These are phyloP conservation scores for Entomyzon cyanotis DNA, from an alignment of 2,113 vertebrate species.

Conservation along the genomic window DNA sequence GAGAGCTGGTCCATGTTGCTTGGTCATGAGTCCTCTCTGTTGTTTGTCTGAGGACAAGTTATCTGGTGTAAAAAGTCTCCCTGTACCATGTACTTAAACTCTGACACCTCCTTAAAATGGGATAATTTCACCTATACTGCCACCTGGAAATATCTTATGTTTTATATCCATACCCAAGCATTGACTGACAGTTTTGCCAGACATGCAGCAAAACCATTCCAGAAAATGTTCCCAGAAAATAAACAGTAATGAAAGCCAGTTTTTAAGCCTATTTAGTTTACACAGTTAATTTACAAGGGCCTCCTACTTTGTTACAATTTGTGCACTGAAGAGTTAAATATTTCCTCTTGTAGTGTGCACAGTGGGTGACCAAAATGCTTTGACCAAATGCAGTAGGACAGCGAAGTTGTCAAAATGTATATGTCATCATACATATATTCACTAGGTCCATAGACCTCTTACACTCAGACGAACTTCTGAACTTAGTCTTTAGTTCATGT, in stretches of 20 bases:
- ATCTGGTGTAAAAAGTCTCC: neutral
- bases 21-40: neutral
- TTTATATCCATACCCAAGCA: neutral
- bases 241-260: neutral
- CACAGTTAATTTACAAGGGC: neutral
- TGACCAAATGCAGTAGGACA: neutral
- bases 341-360: fast-evolving
- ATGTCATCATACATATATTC: neutral
- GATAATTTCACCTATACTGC: neutral
- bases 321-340: neutral
- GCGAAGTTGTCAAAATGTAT: neutral
- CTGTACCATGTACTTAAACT: neutral
- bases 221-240: neutral
- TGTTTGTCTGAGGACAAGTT: neutral
- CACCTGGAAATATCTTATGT: neutral
- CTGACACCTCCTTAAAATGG: neutral
- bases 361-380: neutral
- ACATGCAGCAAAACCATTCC: neutral
- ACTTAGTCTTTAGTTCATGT: neutral
- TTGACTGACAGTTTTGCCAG: neutral
- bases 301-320: neutral
- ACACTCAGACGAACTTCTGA: neutral
- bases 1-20: neutral
- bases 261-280: neutral
- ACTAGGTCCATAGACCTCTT: neutral